A percentile compares a stretch with the other conserved stretches of the same genome.
Evolutionary conservation across 2,113 vertebrate species (phyloP).

Genomic region (Chionodraco myersi): DNA sequence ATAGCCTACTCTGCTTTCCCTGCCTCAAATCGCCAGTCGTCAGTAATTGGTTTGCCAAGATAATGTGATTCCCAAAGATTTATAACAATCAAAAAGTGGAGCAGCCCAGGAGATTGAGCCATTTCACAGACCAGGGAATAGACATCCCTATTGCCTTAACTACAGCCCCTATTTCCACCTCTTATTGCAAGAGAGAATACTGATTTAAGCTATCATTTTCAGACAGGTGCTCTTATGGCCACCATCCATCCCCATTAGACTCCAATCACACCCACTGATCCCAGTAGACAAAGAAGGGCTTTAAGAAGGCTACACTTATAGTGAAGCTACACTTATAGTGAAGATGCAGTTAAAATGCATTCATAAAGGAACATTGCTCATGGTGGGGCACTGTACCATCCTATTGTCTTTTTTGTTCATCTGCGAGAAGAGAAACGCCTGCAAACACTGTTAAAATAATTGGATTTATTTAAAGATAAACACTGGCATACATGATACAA

Average conservation of each 20-base stretch:
- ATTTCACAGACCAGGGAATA: constrained; percentile 76
- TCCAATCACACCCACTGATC: constrained; percentile 71
- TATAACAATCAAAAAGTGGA: constrained; percentile 75
- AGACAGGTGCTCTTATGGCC: constrained; percentile 74
- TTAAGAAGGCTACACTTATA: constrained; percentile 39
- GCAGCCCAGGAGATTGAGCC: constrained; percentile 65
- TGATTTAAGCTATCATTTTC: constrained; percentile 73
- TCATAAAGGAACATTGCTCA: constrained; percentile 18
- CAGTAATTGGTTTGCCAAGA: constrained; percentile 64
- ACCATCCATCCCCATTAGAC: constrained; percentile 77
- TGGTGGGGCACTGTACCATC: neutral
- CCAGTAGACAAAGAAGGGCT: constrained; percentile 52
- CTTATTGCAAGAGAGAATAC: constrained; percentile 73
- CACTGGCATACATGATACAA: constrained; percentile 47
- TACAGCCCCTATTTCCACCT: constrained; percentile 70
- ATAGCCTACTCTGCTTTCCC: constrained; percentile 15
- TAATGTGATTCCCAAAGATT: constrained; percentile 76
- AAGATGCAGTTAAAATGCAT: constrained; percentile 39
- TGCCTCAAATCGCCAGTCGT: constrained; percentile 41
- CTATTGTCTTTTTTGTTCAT: constrained; percentile 32
- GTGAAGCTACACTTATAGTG: constrained; percentile 28
- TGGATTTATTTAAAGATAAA: constrained; percentile 56
- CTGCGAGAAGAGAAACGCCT: constrained; percentile 20
- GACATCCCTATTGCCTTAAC: constrained; percentile 70
- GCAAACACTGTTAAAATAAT: constrained; percentile 26